Evolutionary conservation across 1,140 invertebrate genomes (phyloP).

Genomic region (Nylanderia fulva): DNA sequence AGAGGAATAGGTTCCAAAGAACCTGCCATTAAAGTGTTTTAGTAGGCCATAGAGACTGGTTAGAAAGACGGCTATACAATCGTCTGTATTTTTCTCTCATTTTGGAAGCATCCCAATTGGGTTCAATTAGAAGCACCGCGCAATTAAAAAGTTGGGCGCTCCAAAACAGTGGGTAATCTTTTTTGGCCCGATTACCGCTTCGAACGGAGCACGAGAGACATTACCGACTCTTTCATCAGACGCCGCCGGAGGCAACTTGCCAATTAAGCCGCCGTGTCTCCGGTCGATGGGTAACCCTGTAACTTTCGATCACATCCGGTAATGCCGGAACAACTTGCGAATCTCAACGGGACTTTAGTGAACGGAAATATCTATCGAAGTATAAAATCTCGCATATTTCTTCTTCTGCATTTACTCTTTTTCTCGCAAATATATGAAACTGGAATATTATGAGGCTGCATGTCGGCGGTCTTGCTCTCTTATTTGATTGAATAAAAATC

Average conservation of each 20-base stretch:
- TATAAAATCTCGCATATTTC: not conserved
- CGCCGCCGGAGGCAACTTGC: conserved; percentile 65
- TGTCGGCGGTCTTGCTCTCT: not conserved
- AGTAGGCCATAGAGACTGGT: not conserved
- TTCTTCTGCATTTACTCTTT: not conserved
- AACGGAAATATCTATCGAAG: conserved; percentile 23
- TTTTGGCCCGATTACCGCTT: conserved; percentile 47
- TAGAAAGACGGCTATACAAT: conserved; percentile 26
- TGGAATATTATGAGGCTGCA: not conserved
- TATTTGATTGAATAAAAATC: not conserved
- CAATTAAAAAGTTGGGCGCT: conserved; percentile 55
- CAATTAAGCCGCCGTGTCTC: conserved; percentile 65
- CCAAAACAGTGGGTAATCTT: conserved; percentile 49
- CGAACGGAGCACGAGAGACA: conserved; percentile 65
- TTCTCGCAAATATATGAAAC: not conserved
- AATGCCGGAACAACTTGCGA: conserved; percentile 49
- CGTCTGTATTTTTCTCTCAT: conserved; percentile 36
- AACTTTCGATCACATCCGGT: conserved; percentile 43
- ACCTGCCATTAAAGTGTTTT: conserved; percentile 8
- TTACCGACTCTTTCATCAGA: conserved; percentile 67
- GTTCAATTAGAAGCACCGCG: conserved; percentile 49
- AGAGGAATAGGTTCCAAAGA: not conserved
- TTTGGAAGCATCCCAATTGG: conserved; percentile 40
- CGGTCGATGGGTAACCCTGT: conserved; percentile 44
- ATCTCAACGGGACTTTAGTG: not conserved